These are phyloP conservation scores for Tinamus major DNA, from an alignment of 2,797 vertebrate species.

Conservation along the genomic window DNA sequence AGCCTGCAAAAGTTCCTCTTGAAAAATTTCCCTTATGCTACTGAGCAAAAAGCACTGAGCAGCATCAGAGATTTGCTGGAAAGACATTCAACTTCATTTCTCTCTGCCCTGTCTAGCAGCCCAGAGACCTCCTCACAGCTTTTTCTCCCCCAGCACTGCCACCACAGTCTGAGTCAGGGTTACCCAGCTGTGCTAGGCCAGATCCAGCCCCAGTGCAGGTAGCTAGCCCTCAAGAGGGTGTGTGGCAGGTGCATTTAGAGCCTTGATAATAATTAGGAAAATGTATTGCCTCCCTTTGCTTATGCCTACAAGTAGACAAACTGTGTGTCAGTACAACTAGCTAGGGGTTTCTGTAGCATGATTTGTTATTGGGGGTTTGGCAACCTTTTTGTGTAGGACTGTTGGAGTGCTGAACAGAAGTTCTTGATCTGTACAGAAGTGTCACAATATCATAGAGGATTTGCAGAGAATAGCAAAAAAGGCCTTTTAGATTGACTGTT, in stretches of 20 bases:
- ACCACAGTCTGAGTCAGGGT: neutral
- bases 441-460: neutral
- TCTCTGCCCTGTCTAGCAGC: neutral
- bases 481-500: neutral
- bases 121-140: neutral
- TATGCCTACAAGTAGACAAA: neutral
- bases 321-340: neutral
- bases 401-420: neutral
- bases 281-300: neutral
- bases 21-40: neutral
- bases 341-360: neutral
- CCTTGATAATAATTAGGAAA: neutral
- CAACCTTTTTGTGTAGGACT: neutral
- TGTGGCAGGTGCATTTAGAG: neutral
- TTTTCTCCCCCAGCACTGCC: neutral
- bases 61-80: neutral
- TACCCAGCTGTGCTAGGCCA: neutral
- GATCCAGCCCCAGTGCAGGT: neutral
- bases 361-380: neutral
- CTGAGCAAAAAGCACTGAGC: neutral
- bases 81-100: neutral
- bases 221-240: neutral
- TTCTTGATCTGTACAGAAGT: neutral
- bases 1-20: neutral
- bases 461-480: neutral